These are phyloP conservation scores for Stylophora pistillata DNA, from an alignment of 64 coral and sea anemone genomes.

Conservation along the genomic window DNA sequence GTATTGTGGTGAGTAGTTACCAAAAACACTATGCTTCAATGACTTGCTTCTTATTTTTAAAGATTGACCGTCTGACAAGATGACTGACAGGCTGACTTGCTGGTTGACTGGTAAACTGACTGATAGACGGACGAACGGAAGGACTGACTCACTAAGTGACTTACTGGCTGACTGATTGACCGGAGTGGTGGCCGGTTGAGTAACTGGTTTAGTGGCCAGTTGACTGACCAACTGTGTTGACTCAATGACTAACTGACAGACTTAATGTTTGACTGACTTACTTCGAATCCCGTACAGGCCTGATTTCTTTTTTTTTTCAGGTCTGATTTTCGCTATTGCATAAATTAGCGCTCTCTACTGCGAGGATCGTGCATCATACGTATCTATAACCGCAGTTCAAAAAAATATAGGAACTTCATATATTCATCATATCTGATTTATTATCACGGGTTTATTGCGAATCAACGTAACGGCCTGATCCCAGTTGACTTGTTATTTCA, in stretches of 20 bases:
- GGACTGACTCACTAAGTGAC: not conserved
- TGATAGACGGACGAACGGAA: slow-evolving; percentile 5
- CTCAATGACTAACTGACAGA: not conserved
- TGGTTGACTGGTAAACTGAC: slow-evolving; percentile 9
- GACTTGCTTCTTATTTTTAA: not conserved
- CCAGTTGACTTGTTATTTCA: no score
- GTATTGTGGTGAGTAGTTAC: slow-evolving; percentile 77
- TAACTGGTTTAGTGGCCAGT: not conserved
- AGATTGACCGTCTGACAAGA: not conserved
- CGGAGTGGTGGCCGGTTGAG: not conserved
- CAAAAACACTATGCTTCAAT: not conserved
- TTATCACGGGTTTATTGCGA: no score
- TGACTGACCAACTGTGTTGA: not conserved
- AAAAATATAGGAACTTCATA: no score
- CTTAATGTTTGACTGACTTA: not conserved
- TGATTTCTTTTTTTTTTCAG: no score
- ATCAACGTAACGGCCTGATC: no score
- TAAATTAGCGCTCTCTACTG: no score
- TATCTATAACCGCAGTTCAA: no score
- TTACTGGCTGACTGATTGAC: slow-evolving; percentile 1
- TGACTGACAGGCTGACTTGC: not conserved
- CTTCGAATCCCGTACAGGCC: no score
- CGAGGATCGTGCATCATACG: no score
- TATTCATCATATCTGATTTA: no score
- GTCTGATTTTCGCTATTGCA: no score